These are phyloP conservation scores for Pristionchus entomophagus DNA, from an alignment of 2,888 invertebrate species.

Conservation along the genomic window DNA sequence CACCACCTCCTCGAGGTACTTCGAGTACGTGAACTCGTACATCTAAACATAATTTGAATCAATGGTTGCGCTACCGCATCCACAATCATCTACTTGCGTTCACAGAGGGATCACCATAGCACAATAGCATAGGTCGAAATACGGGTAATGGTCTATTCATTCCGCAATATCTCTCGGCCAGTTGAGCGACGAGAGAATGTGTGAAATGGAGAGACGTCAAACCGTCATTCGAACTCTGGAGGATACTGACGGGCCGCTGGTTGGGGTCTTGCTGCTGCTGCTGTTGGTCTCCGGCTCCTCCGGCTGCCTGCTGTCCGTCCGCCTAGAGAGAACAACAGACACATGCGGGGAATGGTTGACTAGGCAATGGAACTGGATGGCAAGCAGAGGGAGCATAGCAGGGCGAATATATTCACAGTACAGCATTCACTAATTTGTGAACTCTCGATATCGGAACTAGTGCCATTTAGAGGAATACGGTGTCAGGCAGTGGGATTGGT, in stretches of 20 bases:
- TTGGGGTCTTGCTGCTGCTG: not conserved
- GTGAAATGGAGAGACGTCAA: not conserved
- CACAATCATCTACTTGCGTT: not conserved
- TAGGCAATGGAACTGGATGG: too few relatives aligned
- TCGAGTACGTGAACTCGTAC: slow-evolving; percentile 72
- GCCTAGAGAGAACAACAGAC: not conserved
- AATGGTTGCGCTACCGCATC: not conserved
- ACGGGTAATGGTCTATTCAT: not conserved
- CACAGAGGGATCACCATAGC: too few relatives aligned
- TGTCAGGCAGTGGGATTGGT: too few relatives aligned
- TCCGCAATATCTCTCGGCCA: not conserved
- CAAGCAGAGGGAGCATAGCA: too few relatives aligned
- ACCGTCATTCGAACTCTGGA: too few relatives aligned
- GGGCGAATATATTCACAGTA: too few relatives aligned
- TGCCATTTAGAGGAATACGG: too few relatives aligned
- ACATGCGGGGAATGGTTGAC: slow-evolving; percentile 1
- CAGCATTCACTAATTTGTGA: too few relatives aligned
- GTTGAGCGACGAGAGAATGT: not conserved
- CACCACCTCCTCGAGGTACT: slow-evolving; percentile 74
- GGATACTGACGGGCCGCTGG: not conserved
- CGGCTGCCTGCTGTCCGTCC: slow-evolving; percentile 23
- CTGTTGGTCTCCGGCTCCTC: slow-evolving; percentile 8
- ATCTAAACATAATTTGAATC: slow-evolving; percentile 54
- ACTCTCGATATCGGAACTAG: too few relatives aligned
- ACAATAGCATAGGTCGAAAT: not conserved